Base-by-base conservation (phyloP, 1,140 invertebrate species). In the Papilio aristodemus region DNA sequence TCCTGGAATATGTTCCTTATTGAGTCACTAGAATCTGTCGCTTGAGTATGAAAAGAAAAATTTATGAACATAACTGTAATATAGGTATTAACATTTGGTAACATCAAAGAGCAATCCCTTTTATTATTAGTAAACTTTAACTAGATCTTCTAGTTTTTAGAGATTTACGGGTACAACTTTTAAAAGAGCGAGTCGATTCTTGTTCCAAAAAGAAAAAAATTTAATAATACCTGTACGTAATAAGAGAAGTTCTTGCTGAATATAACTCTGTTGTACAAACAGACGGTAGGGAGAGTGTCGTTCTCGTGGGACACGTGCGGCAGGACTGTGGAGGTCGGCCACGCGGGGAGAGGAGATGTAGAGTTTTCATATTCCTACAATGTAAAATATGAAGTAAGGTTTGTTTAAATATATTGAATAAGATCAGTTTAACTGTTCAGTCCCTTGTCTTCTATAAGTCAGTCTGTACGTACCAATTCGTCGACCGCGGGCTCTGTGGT, bases 191-290 rank as follows among this genome's bases (percentile, higher is more conserved):
- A n/a, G 2, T 14, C 9, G 39, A 1, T 41, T 41, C 39, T 14
- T 11, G 2, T 41, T 4, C 39, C 39, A 41, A 41, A 41, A 14
- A 41, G 2, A 41, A 4, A 22, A n/a, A n/a, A 43, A 43, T 17
- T 41, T 17, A 17, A 25, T 27, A 11, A 75, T 76, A 91, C 91
- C 85, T 93, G 93, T 0, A 94, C 92, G 69, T 93, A 93, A 71
- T 93, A 93, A 9, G 92, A 92, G 70, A 90, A 94, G 81, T 94
- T 93, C 70, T 91, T 92, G 82, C 94, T 94, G 73, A 95, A 94
- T 69, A 93, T 92, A 8, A 95, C 89, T 54, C 94, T 92, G 76
- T 94, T 95, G 80, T 93, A 95, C 1, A 94, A 90, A 74, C 94
- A 95, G 63, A 92, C 92, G 63, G 93, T 92, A 36, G 93, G 93